Base-by-base conservation (phyloP, 2,888 invertebrate species). In the Machimus atricapillus region DNA sequence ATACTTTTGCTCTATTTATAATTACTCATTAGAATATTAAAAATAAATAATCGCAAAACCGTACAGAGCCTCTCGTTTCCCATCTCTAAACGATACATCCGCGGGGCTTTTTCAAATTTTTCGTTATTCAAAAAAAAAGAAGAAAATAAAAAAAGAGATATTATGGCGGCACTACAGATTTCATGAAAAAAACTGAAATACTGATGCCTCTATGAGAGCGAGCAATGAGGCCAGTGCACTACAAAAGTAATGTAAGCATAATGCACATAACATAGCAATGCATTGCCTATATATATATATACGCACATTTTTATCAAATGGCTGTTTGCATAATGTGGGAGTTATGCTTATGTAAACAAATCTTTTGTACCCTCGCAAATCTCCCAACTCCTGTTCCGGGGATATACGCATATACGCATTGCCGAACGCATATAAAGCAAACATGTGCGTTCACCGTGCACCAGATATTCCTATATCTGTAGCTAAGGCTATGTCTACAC, bases 181-280 rank as follows among this genome's bases (percentile, higher is more conserved):
- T 82, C 82, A 82, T 82, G 82, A 82, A 81, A 81, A n/a, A 56
- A 78, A 81, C 56, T 81, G 46, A 52, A 82, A 66, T 82, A 85
- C 85, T 74, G 74, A 85, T 73, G 73, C 85, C 74, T 73, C 43
- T 43, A 74, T 74, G 74, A 46, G 85, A 85, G 46, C 74, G 85
- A 85, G 85, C 85, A 85, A 85, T 85, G 74, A 85, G 85, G 85
- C 85, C 85, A 85, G 85, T 85, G 85, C 85, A 74, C 85, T 85
- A 74, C 85, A 85, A 85, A 85, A 85, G 85, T 85, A 85, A 85
- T 37, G 85, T 74, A 74, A 85, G 74, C 74, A 85, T 85, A 85
- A 85, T 85, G 46, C 83, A 83, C 46, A 31, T 66, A 66, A 83
- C 74, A 31, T 66, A 66, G 66, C 66, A 66, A 66, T 66, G 43